Evolutionary conservation across 2,888 invertebrate genomes (phyloP).

Genomic region (Chrysopilus asiliformis): DNA sequence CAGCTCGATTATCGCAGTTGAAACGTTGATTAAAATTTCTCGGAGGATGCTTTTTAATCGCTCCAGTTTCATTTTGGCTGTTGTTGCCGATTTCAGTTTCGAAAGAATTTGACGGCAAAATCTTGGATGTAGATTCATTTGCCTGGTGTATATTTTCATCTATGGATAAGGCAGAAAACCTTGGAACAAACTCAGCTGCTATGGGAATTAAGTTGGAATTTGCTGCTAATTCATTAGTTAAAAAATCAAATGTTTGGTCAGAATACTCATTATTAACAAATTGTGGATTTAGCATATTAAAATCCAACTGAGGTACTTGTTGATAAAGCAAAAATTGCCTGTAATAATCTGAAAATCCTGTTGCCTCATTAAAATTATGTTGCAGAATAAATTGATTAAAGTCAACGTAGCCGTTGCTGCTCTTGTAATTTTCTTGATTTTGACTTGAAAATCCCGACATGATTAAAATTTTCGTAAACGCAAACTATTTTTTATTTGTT

Average conservation of each 20-base stretch:
- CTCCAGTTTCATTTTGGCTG: background rate
- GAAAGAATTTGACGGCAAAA: background rate
- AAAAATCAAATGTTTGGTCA: background rate
- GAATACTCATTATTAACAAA: background rate
- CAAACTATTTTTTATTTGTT: too few relatives aligned
- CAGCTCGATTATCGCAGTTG: background rate
- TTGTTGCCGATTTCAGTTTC: background rate
- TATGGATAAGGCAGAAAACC: too few relatives aligned
- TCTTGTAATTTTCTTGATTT: slow-evolving; percentile 5
- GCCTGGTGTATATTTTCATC: slow-evolving; percentile 20
- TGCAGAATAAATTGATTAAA: slow-evolving; percentile 34
- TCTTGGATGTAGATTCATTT: background rate
- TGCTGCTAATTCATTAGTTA: slow-evolving; percentile 20
- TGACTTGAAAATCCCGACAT: slow-evolving; percentile 7
- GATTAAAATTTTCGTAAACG: too few relatives aligned
- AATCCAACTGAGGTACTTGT: slow-evolving; percentile 6
- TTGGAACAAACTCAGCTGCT: slow-evolving; percentile 33
- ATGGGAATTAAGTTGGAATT: slow-evolving; percentile 28
- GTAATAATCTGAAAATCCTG: background rate
- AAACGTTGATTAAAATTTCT: background rate
- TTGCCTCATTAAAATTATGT: slow-evolving; percentile 23
- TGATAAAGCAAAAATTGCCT: slow-evolving; percentile 3
- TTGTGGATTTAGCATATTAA: slow-evolving; percentile 5
- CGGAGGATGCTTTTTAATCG: background rate
- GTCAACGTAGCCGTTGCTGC: slow-evolving; percentile 26